A percentile compares a stretch with the other conserved stretches of the same genome.
Evolutionary conservation across 92 coral and sea anemone genomes (phyloP).

Genomic region (Porites rus): DNA sequence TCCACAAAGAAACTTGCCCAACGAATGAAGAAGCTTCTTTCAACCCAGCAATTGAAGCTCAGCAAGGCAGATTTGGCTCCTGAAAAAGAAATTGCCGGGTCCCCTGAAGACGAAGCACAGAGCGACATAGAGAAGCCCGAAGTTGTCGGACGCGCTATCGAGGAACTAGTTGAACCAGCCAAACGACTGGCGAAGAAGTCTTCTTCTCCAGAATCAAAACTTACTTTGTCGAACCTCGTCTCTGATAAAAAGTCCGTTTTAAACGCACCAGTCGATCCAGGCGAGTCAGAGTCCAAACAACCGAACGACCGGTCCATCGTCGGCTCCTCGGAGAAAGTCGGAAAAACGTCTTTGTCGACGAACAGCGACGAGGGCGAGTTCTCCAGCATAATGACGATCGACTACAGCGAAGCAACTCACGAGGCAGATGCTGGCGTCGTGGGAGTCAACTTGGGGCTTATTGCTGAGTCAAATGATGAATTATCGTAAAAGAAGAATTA

Average conservation of each 20-base stretch:
- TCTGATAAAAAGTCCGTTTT: not conserved
- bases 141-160: not conserved
- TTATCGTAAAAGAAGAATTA: not conserved
- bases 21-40: not conserved
- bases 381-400: conserved; percentile 16
- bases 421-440: not conserved
- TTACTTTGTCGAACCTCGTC: not conserved
- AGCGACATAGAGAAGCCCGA: not conserved
- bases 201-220: not conserved
- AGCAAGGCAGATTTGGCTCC: not conserved
- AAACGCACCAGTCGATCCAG: not conserved
- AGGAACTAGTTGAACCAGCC: not conserved
- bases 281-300: not conserved
- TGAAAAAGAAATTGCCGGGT: not conserved
- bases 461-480: not conserved
- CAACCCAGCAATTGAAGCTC: not conserved
- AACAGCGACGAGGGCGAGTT: conserved; percentile 35
- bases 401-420: not conserved
- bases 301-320: not conserved
- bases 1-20: not conserved
- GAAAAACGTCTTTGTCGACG: not conserved
- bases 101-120: not conserved
- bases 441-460: conserved; percentile 12
- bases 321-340: conserved; percentile 2
- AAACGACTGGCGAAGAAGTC: not conserved